Base-by-base conservation (phyloP, 2,797 vertebrate genomes). In the Clarias pachynema region DNA sequence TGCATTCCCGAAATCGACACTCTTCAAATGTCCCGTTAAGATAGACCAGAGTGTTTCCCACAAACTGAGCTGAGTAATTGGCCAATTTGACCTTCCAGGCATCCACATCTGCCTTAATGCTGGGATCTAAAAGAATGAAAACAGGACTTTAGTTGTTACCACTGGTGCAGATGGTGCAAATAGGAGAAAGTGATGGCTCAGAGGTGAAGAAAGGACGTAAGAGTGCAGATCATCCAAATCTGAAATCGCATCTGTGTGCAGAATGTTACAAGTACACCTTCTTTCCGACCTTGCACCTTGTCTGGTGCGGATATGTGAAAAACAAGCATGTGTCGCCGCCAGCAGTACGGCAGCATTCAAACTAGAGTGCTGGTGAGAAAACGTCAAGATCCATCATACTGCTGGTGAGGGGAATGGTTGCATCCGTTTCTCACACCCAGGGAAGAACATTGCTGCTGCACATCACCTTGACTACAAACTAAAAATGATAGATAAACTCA, bases 1-100 rank as follows among this genome's bases (percentile, higher is more conserved):
- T 99, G 82, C 98, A 99, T 80, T 99, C 98, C 1, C 89, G 90
- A 84, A 95, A 97, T 16, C 98, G 96, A 80, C 98, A 99, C 0
- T 96, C 94, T 12, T 94, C 84, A 34, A 83, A 91, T 0, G 95
- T 94, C 1, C 97, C 98, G 1, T 98, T 95, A 86, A 99, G 93
- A 86, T 96, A 98, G 34, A 99, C 98, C 34, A 95, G 90, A 0
- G 98, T 99, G 90, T 88, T 90, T 18, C 98, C 98, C 81, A 99
- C 89, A 85, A 93, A 92, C 87, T 94, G 84, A 34, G 95, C 85
- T 0, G 96, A 96, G 88, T 91, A 99, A 85, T 95, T 95, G 9
- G 92, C 91, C 89, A 99, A 88, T 22, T 92, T 91, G 88, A 91
- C 65, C 75, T 93, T 97, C 97, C 97, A 97, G 0, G 90, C 66